Evolutionary conservation across 2,113 vertebrate genomes (phyloP).

Genomic region (Brienomyrus longianalis): DNA sequence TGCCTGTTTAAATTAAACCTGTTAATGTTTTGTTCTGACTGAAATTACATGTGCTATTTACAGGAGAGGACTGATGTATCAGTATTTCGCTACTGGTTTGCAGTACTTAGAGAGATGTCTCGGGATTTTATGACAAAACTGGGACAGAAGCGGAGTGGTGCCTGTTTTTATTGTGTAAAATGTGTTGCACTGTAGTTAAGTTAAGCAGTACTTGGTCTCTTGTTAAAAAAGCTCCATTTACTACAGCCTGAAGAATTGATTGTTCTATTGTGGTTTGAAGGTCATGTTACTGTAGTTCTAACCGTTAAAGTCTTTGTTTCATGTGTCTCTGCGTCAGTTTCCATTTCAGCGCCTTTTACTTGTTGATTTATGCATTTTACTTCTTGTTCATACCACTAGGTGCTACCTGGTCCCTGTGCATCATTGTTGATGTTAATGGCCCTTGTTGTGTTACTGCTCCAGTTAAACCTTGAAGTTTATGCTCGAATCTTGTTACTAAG

Average conservation of each 20-base stretch:
- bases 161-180: not conserved
- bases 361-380: not conserved
- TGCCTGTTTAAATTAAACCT: not conserved
- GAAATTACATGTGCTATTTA: not conserved
- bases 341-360: not conserved
- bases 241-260: not conserved
- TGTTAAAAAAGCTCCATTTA: not conserved
- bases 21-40: not conserved
- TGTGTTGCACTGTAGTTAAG: not conserved
- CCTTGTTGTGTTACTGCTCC: not conserved
- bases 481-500: not conserved
- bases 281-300: not conserved
- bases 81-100: not conserved
- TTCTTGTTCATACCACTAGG: not conserved
- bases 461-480: not conserved
- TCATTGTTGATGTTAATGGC: not conserved
- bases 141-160: not conserved
- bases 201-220: no score
- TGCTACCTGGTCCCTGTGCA: not conserved
- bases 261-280: not conserved
- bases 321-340: not conserved
- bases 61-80: not conserved
- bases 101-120: not conserved
- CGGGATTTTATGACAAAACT: not conserved
- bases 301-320: not conserved